Evolutionary conservation across 1,140 invertebrate genomes (phyloP).

Genomic region (Phymastichus coffea): DNA sequence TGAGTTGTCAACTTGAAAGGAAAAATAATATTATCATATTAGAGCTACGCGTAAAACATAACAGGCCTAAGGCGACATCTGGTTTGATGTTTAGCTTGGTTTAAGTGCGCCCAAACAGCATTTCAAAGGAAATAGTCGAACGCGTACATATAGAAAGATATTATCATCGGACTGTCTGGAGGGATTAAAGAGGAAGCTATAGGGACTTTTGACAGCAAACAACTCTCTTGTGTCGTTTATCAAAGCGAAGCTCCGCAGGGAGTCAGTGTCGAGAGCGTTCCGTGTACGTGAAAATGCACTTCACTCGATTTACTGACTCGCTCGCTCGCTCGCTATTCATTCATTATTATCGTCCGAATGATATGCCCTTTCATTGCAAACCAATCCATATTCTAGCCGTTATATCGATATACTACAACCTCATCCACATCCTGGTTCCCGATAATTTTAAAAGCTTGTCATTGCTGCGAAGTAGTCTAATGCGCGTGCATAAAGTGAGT

Average conservation of each 20-base stretch:
- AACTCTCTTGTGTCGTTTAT: neutral
- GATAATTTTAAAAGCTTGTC: too few relatives aligned
- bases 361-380: neutral
- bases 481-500: too few relatives aligned
- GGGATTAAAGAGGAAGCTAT: slow-evolving; percentile 7
- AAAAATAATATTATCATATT: too few relatives aligned
- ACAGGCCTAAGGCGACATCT: too few relatives aligned
- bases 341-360: neutral
- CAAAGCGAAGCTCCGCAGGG: neutral
- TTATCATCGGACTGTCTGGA: slow-evolving; percentile 2
- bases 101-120: neutral
- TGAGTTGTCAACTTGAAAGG: too few relatives aligned
- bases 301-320: neutral
- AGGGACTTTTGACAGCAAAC: neutral
- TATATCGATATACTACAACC: slow-evolving; percentile 2
- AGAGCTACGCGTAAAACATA: too few relatives aligned
- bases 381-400: neutral
- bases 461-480: too few relatives aligned
- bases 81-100: too few relatives aligned
- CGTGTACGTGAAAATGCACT: neutral
- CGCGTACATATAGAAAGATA: neutral
- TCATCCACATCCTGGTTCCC: slow-evolving; percentile 1
- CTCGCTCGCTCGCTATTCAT: neutral
- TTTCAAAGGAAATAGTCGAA: neutral
- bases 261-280: neutral